Base-by-base conservation (phyloP, 1,140 invertebrate genomes). In the Hyphantria cunea region DNA sequence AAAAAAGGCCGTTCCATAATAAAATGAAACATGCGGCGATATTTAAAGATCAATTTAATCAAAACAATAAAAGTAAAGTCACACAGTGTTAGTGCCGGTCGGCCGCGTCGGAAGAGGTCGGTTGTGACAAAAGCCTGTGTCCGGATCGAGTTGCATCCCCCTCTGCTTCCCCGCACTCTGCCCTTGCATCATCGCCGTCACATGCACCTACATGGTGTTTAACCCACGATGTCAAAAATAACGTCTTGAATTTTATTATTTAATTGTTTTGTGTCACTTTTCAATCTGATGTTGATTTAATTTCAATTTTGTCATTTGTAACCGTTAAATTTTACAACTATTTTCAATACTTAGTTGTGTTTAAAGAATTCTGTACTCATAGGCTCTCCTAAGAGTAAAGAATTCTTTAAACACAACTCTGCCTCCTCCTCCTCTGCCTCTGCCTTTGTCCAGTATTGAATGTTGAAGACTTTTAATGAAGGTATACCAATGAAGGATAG, bases 181-280 rank as follows among this genome's bases (percentile, higher is more conserved):
- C n/a, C 47, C 12, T 17, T 13, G 41, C 15, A 34, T 15, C 37
- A 9, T 41, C 33, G 41, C 17, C 5, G 17, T 25, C 32, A 49
- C 0, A 39, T 59, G 45, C 56, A 59, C 56, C 54, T 56, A 44
- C 25, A 11, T 56, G 37, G 56, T 39, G 52, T 50, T 64, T 71
- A 52, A 71, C 61, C 64, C 59, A 60, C 60, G 68, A 68, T 65
- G 69, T 65, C 65, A 61, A 71, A 50, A 64, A 60, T 68, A 51
- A 63, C 39, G 50, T 64, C 39, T 11, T 41, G 42, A 50, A 50
- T 37, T 44, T 48, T 51, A 25, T 50, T 47, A 15, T 33, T 10
- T n/a, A 15, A 41, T 41, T 15, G 41, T 15, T 39, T 42, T 58
- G n/a, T 13, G 6, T 37, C 1, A 25, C 1, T 25, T 25, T 25